Evolutionary conservation across 2,113 vertebrate species (phyloP).

Genomic region (Chionomys nivalis): DNA sequence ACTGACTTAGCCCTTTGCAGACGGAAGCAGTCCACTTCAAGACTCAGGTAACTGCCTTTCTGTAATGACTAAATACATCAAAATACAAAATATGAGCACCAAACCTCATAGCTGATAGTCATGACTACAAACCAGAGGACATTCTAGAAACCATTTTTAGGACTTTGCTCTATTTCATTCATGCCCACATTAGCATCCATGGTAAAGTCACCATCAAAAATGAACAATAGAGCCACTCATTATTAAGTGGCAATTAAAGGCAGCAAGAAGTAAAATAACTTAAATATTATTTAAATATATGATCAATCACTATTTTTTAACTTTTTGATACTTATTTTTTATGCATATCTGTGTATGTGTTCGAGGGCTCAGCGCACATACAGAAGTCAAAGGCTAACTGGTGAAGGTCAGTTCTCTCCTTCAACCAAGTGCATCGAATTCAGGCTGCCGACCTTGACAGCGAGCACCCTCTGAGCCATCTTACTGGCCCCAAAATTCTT

Average conservation of each 20-base stretch:
- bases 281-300: constrained; percentile 11
- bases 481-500: not conserved
- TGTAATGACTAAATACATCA: not conserved
- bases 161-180: not conserved
- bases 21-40: not conserved
- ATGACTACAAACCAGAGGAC: constrained; percentile 13
- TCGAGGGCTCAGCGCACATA: not conserved
- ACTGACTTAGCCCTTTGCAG: not conserved
- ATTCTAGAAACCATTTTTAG: constrained; percentile 25
- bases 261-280: constrained; percentile 30
- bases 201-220: constrained; percentile 25
- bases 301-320: not conserved
- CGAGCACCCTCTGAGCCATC: not conserved
- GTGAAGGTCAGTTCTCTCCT: not conserved
- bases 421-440: not conserved
- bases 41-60: not conserved
- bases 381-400: not conserved
- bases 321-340: not conserved
- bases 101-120: not conserved
- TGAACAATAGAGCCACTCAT: not conserved
- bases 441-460: not conserved
- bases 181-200: not conserved
- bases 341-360: not conserved
- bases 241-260: not conserved
- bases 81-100: not conserved